Conservation (phyloP, 2,888 invertebrate species). For the Pomacea canaliculata region DNA sequence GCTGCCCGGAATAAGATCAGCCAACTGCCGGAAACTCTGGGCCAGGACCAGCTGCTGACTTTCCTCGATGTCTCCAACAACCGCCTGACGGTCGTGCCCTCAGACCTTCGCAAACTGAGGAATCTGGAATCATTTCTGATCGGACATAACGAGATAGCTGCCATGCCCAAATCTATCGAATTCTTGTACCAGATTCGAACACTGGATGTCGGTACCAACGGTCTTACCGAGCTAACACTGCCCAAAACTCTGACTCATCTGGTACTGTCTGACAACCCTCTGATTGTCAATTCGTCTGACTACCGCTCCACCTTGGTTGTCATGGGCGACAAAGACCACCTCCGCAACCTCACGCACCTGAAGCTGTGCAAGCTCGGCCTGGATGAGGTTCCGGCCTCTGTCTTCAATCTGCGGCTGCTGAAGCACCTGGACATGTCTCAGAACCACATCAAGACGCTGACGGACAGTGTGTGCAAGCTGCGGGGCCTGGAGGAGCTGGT, state of each 20-base stretch:
- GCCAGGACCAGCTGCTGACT: slow-evolving; percentile 57
- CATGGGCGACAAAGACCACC: slow-evolving; percentile 63
- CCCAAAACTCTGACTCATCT: slow-evolving; percentile 61
- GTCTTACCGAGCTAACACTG: slow-evolving; percentile 56
- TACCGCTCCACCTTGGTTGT: slow-evolving; percentile 54
- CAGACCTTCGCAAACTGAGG: slow-evolving; percentile 57
- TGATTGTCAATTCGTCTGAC: slow-evolving; percentile 54
- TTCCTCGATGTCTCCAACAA: slow-evolving; percentile 61
- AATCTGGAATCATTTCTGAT: slow-evolving; percentile 60
- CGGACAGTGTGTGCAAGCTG: slow-evolving; percentile 58
- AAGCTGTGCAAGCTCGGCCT: slow-evolving; percentile 58
- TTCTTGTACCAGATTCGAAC: slow-evolving; percentile 55
- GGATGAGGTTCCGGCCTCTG: slow-evolving; percentile 60
- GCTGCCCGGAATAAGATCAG: slow-evolving; percentile 58
- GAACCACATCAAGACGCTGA: slow-evolving; percentile 57
- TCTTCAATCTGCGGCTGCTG: slow-evolving; percentile 59
- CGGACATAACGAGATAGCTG: slow-evolving; percentile 59
- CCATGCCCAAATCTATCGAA: slow-evolving; percentile 61
- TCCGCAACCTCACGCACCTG: slow-evolving; percentile 54
- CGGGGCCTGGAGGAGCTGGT: slow-evolving; percentile 53
- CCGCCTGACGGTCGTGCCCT: slow-evolving; percentile 55
- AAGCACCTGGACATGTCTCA: slow-evolving; percentile 60
- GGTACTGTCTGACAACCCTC: slow-evolving; percentile 59
- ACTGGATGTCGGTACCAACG: slow-evolving; percentile 60
- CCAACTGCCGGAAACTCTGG: slow-evolving; percentile 52